phyloP scores from a whole-genome alignment of 2,113 vertebrate species.

The Peromyscus californicus region DNA sequence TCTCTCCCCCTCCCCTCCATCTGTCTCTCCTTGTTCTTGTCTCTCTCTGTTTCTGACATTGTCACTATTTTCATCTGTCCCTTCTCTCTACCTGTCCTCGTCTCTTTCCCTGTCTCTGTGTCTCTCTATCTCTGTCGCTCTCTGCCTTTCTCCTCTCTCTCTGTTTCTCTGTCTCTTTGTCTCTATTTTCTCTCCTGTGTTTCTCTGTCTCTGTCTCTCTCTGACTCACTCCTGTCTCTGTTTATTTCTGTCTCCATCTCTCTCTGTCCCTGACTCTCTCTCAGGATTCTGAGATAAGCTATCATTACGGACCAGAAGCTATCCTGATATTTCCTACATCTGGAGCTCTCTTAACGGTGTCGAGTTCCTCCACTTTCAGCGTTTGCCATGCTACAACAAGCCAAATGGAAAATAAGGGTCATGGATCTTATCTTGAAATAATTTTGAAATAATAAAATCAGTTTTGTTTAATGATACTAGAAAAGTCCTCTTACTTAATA shows the following conservation, averaged over 20 bases:
- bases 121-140: neutral
- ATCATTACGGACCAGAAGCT: neutral
- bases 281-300: neutral
- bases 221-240: neutral
- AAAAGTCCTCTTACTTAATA: rapidly evolving
- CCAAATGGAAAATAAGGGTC: neutral
- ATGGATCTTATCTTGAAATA: neutral
- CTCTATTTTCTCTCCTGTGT: neutral
- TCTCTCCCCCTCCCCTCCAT: neutral
- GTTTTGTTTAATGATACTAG: neutral
- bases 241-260: neutral
- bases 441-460: neutral
- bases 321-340: no score
- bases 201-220: neutral
- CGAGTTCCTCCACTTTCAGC: neutral
- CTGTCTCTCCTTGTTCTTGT: neutral
- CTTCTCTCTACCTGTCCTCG: neutral
- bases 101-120: neutral
- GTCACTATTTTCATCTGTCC: neutral
- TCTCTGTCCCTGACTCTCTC: neutral
- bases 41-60: neutral
- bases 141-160: neutral
- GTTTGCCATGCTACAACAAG: neutral
- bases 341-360: neutral
- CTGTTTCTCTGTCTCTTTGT: neutral